Evolutionary conservation across 1,140 invertebrate genomes (phyloP), one percentile per base, ranked within the genome.

Genomic region (Trichomalopsis sarcophagae): DNA sequence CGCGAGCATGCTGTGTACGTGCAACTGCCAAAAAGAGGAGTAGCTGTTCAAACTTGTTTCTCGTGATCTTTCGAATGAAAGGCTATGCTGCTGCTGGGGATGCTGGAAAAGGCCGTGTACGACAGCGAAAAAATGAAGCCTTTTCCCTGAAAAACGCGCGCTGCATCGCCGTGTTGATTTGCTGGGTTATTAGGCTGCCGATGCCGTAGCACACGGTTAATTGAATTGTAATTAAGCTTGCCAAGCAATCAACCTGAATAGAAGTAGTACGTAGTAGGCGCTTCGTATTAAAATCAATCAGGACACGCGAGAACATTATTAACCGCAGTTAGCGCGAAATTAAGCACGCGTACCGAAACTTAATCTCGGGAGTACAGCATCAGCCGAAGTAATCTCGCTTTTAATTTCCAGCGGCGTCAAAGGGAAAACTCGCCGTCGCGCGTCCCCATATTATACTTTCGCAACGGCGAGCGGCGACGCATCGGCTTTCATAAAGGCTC

Each of bases 401-500:
- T 44, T 44, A 44, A 44, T 44, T 44, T 44, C 40, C 40, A 44
- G 7, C 40, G 9, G 40, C 40, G 40, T 44, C 40, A 44, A 44
- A 44, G 40, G 40, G 40, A 44, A 44, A 44, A 44, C 40, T 69
- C 9, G 0, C 14, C 27, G 6, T 11, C 27, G 23, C 27, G 23
- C 69, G 23, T 17, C 13, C 69, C 3, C 11, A 5, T 71, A 71
- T 27, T 7, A 71, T 71, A 71, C 69, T 71, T 71, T 71, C 27
- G 69, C 30, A 71, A 71, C 13, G 13, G 5, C 5, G n/a, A 69
- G 7, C 68, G 27, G 7, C 68, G 27, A 27, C 55, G 55, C 55
- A 62, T 62, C 17, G 55, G 55, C 55, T 71, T 71, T 71, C 69
- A 71, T 71, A 71, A 71, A 71, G 30, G 27, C 23, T 33, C 69